These are phyloP conservation scores for Rallus crepitans DNA, from an alignment of 2,797 vertebrate genomes.

Conservation along the genomic window DNA sequence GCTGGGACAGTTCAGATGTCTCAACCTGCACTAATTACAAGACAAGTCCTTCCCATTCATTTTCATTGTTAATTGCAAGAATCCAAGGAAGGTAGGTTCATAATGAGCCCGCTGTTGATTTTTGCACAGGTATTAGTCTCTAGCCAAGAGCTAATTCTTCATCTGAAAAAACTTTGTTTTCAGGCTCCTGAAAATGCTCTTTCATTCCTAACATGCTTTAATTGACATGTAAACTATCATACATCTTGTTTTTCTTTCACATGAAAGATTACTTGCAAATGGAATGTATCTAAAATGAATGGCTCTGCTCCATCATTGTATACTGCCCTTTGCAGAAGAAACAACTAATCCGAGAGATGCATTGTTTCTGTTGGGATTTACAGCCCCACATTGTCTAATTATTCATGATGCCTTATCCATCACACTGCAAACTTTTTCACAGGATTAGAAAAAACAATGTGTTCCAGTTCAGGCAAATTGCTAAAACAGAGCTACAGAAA, in stretches of 20 bases:
- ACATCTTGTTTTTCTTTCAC: conserved; percentile 65
- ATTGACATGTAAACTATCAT: conserved; percentile 57
- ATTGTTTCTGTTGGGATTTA: conserved; percentile 62
- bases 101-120: conserved; percentile 58
- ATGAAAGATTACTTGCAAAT: conserved; percentile 64
- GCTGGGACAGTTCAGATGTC: conserved; percentile 74
- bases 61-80: conserved; percentile 51
- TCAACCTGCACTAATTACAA: conserved; percentile 66
- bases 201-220: conserved; percentile 44
- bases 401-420: conserved; percentile 59
- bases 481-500: background rate
- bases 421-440: conserved; percentile 46
- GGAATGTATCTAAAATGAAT: conserved; percentile 60
- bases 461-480: conserved; percentile 9
- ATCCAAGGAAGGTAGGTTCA: background rate
- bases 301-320: conserved; percentile 51
- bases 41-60: conserved; percentile 58
- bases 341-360: conserved; percentile 44
- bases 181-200: conserved; percentile 31
- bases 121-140: conserved; percentile 49
- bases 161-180: conserved; percentile 26
- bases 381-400: conserved; percentile 65
- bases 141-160: conserved; percentile 47
- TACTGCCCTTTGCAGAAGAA: conserved; percentile 64
- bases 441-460: conserved; percentile 17